Evolutionary conservation across 1,140 invertebrate genomes (phyloP).

Genomic region (Ephestia elutella): DNA sequence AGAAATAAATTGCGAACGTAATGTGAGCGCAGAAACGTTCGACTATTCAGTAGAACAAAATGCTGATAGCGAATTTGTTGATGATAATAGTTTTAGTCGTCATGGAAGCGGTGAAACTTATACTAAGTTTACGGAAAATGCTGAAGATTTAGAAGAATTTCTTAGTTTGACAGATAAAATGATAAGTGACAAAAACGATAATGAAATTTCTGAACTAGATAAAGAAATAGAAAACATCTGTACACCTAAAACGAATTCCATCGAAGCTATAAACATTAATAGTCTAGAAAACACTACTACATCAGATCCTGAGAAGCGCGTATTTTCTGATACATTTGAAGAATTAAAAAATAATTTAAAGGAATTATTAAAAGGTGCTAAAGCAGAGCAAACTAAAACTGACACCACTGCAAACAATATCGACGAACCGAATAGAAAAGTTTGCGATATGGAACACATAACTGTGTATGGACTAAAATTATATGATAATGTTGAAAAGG

Average conservation of each 20-base stretch:
- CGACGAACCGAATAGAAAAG: conserved; percentile 23
- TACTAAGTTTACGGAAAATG: conserved; percentile 61
- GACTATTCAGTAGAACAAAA: conserved; percentile 39
- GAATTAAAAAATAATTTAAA: conserved; percentile 56
- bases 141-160: conserved; percentile 60
- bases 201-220: conserved; percentile 25
- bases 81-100: conserved; percentile 35
- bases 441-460: conserved; percentile 60
- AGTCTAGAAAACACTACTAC: conserved; percentile 8
- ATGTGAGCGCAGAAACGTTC: conserved; percentile 42
- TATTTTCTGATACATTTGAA: conserved; percentile 49
- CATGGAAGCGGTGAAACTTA: conserved; percentile 65
- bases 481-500: conserved; percentile 10
- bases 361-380: conserved; percentile 30
- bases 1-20: conserved; percentile 46
- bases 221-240: conserved; percentile 42
- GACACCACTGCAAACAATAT: conserved; percentile 12
- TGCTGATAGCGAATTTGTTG: conserved; percentile 16
- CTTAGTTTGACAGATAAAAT: conserved; percentile 60
- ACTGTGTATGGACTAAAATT: conserved; percentile 52
- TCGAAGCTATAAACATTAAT: conserved; percentile 44
- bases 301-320: conserved; percentile 23
- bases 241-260: conserved; percentile 54
- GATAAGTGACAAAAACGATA: conserved; percentile 32
- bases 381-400: conserved; percentile 11